Conservation (phyloP, 2,888 invertebrate species). For the Ernsta delagoae region DNA sequence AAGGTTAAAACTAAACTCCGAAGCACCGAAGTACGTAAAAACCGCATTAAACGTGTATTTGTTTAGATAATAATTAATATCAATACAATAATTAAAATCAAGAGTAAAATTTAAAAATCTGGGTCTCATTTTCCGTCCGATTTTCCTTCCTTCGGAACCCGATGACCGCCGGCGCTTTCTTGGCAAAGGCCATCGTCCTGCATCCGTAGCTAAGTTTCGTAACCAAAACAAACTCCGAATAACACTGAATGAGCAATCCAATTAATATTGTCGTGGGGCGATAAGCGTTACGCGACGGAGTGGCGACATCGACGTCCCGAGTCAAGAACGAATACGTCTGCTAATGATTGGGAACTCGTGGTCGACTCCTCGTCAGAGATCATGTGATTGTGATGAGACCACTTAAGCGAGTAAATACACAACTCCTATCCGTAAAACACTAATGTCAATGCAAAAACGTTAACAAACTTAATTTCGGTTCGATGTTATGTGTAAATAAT, state of each 20-base stretch:
- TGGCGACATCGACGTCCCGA: slow-evolving; percentile 51
- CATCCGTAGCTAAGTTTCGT: slow-evolving; percentile 44
- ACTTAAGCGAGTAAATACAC: slow-evolving; percentile 81
- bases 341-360: slow-evolving; percentile 75
- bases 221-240: slow-evolving; percentile 50
- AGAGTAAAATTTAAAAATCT: neutral
- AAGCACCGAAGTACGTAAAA: too few species aligned
- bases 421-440: slow-evolving; percentile 57
- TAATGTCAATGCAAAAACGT: slow-evolving; percentile 62
- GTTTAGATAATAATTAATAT: too few species aligned
- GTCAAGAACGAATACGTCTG: slow-evolving; percentile 47
- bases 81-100: too few species aligned
- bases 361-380: slow-evolving; percentile 71
- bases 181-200: slow-evolving; percentile 59
- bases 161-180: neutral
- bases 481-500: slow-evolving; percentile 10
- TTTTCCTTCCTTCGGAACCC: slow-evolving; percentile 18
- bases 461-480: slow-evolving; percentile 45
- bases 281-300: slow-evolving; percentile 57
- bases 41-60: too few species aligned
- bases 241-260: slow-evolving; percentile 62
- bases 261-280: slow-evolving; percentile 59
- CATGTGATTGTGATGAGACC: slow-evolving; percentile 81
- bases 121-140: neutral
- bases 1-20: too few species aligned